Conservation (phyloP, 2,797 vertebrate genomes). For the Pitangus sulphuratus region DNA sequence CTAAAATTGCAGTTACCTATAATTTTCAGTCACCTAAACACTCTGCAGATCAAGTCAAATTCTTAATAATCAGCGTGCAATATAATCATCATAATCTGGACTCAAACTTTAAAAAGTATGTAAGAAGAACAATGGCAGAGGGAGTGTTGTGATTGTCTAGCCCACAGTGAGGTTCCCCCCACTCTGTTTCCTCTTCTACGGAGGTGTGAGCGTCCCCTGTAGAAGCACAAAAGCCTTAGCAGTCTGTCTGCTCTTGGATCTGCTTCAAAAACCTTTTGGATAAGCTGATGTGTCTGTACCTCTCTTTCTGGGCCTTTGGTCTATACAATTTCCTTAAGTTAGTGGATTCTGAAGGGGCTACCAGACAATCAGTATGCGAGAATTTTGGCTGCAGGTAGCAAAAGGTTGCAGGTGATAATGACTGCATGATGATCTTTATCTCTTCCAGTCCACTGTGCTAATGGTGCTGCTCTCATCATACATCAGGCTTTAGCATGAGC, state of each 20-base stretch:
- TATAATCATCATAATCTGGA: not conserved
- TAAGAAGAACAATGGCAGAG: not conserved
- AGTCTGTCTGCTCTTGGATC: not conserved
- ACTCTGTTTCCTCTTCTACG: not conserved
- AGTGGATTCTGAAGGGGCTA: not conserved
- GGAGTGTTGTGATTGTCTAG: not conserved
- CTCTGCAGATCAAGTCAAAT: not conserved
- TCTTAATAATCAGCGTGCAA: not conserved
- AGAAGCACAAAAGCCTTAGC: not conserved
- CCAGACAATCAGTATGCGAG: not conserved
- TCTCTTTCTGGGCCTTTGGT: not conserved
- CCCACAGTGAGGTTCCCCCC: not conserved
- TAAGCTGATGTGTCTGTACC: no score
- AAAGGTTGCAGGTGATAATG: not conserved
- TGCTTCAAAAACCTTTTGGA: not conserved
- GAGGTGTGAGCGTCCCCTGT: not conserved
- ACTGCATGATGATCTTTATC: not conserved
- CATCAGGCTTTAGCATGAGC: not conserved
- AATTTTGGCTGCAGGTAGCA: not conserved
- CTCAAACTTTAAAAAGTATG: not conserved
- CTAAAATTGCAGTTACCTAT: not conserved
- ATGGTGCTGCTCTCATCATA: not conserved
- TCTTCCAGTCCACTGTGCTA: not conserved
- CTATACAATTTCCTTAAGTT: not conserved
- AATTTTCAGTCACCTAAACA: not conserved